phyloP scores from a whole-genome alignment of 2,797 vertebrate genomes.

The Phalanger gymnotis region DNA sequence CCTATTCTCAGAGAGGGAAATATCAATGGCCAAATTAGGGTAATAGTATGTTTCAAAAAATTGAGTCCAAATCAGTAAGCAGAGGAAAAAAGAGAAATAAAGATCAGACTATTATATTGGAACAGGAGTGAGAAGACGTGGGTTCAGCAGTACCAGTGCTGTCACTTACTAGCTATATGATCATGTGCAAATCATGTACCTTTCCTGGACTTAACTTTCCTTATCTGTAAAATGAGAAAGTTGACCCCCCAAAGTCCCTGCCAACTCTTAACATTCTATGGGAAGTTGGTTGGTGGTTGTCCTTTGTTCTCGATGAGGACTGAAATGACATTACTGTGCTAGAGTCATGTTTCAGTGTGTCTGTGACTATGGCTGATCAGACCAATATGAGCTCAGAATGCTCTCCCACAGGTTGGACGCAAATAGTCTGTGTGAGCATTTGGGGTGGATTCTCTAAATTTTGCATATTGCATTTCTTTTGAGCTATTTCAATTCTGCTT shows the following conservation, averaged over 20 bases:
- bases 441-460: no score
- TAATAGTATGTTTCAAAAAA: background rate
- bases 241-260: background rate
- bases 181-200: background rate
- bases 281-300: background rate
- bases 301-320: no score
- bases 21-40: background rate
- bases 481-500: no score
- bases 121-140: background rate
- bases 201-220: background rate
- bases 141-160: background rate
- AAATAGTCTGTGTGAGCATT: no score
- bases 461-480: no score
- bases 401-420: no score
- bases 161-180: background rate
- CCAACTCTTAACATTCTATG: background rate
- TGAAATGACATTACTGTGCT: no score
- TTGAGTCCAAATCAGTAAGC: background rate
- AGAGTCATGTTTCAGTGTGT: no score
- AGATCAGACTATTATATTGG: background rate
- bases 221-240: background rate
- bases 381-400: no score
- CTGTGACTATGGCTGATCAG: no score
- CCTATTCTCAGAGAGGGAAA: background rate
- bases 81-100: background rate